A percentile compares a stretch with the other conserved stretches of the same genome.
Conservation (phyloP, 92 coral and sea anemone species). For the Zoanthus solanderi region DNA sequence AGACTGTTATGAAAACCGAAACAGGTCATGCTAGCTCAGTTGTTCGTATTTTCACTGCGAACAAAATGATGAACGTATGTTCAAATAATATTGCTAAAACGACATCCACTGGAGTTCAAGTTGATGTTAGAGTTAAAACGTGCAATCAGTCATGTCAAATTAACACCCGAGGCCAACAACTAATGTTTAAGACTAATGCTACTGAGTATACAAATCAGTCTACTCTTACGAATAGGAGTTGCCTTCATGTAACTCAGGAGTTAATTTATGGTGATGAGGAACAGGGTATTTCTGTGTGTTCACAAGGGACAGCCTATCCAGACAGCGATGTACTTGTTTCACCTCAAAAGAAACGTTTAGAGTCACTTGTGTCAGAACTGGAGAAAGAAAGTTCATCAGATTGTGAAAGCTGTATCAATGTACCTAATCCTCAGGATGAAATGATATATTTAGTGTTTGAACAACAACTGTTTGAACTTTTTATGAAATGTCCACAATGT, state of each 20-base stretch:
- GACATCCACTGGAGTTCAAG: neutral
- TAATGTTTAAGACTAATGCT: neutral
- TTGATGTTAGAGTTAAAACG: neutral
- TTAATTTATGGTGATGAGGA: neutral
- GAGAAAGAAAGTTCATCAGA: neutral
- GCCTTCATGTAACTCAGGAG: neutral
- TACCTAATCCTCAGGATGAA: conserved; percentile 9
- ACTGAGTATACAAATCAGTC: neutral
- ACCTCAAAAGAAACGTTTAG: neutral
- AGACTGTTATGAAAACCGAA: neutral
- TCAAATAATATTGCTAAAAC: neutral
- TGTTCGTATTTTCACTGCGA: neutral
- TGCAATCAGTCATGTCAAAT: conserved; percentile 24
- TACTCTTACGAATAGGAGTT: neutral
- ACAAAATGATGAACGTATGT: neutral
- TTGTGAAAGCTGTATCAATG: neutral
- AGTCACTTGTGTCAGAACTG: neutral
- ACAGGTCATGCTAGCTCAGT: neutral
- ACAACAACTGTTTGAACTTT: neutral
- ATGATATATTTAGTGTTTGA: neutral
- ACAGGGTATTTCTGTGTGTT: neutral
- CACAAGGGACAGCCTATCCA: neutral
- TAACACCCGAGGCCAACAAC: neutral
- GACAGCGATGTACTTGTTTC: conserved; percentile 4
- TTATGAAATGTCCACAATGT: neutral